Base-by-base conservation (phyloP, 2,797 vertebrate genomes). In the Distichodus sexfasciatus region DNA sequence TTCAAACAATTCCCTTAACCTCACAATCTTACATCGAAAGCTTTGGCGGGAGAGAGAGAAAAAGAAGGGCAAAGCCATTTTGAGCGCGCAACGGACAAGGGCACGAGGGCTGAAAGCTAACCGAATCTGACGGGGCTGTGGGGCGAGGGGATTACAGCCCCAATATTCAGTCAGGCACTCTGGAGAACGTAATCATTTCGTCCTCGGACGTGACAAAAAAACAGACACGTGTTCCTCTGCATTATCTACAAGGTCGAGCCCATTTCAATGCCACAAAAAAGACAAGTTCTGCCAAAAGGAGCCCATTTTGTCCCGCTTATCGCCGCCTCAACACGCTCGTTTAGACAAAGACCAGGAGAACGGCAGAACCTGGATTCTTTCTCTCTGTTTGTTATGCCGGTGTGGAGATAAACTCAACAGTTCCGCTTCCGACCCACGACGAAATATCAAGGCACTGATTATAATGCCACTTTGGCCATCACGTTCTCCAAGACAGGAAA, bases 341-440 rank as follows among this genome's bases (percentile, higher is more conserved):
- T 71, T 63, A 75, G 77, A 84, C 79, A 80, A 81, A 75, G 75
- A 40, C n/a, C 63, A 71, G 57, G 29, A 53, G 47, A 71, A 64
- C 44, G 58, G 64, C n/a, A n/a, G n/a, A n/a, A 44, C 67, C 31
- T 21, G 29, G 53, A 59, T 74, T 82, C 82, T 71, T 63, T 63
- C 79, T 76, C 79, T 78, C 79, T 79, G 77, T 79, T 77, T 81
- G 76, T 82, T 85, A 78, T 80, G 69, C 83, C 82, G 82, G 82
- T 85, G 83, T 72, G 38, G 81, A 87, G 83, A 88, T 90, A 73
- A 79, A 83, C 86, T 84, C 81, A 82, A 72, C 86, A 85, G 88
- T 88, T 83, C 82, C 66, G 81, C 79, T 84, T 77, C 84, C 85
- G 86, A n/a, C n/a, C 86, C 84, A 85, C 81, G 80, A 82, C 86